Conservation (phyloP, 2,797 vertebrate genomes). For the Rhinella marina region DNA sequence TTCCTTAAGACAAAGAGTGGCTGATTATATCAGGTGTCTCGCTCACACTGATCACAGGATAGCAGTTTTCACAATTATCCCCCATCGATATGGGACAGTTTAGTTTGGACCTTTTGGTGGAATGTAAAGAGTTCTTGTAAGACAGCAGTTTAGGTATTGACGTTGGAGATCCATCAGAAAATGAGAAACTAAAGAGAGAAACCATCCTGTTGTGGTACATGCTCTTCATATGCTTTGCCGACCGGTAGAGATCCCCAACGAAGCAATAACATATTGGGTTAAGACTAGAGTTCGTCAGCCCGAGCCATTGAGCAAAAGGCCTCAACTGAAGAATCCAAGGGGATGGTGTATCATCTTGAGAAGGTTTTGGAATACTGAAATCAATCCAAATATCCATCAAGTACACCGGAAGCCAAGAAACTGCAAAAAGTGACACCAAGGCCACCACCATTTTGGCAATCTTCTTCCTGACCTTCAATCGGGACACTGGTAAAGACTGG, state of each 20-base stretch:
- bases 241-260: slow-evolving; percentile 88
- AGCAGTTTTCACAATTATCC: slow-evolving; percentile 69
- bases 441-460: slow-evolving; percentile 92
- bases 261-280: slow-evolving; percentile 95
- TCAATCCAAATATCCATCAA: slow-evolving; percentile 89
- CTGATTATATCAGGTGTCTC: slow-evolving; percentile 65
- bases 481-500: slow-evolving; percentile 79
- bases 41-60: slow-evolving; percentile 67
- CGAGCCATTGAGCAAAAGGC: slow-evolving; percentile 90
- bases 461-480: slow-evolving; percentile 86
- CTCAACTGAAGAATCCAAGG: slow-evolving; percentile 86
- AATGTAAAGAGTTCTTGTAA: slow-evolving; percentile 68
- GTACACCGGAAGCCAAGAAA: slow-evolving; percentile 89
- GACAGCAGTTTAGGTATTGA: slow-evolving; percentile 75
- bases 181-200: slow-evolving; percentile 75
- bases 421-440: slow-evolving; percentile 84
- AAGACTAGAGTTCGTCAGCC: slow-evolving; percentile 92
- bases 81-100: slow-evolving; percentile 56
- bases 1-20: slow-evolving; percentile 67
- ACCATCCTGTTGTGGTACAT: slow-evolving; percentile 85
- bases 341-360: slow-evolving; percentile 76
- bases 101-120: slow-evolving; percentile 67
- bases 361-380: slow-evolving; percentile 71
- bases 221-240: slow-evolving; percentile 85
- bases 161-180: slow-evolving; percentile 69